Conservation (phyloP, 2,113 vertebrate species). For the Dendrocopos noguchii region DNA sequence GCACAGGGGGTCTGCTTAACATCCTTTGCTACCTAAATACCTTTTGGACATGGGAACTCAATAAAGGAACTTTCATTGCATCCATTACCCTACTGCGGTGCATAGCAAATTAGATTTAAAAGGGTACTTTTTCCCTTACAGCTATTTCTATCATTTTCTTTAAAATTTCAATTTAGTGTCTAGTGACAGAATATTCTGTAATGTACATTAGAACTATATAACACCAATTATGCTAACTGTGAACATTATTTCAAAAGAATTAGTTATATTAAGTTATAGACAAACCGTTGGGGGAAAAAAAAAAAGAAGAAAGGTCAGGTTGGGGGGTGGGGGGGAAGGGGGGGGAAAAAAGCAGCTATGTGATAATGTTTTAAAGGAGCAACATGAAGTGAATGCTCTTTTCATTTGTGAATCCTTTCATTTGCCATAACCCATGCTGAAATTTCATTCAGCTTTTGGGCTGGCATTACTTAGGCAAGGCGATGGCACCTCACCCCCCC, state of each 20-base stretch:
- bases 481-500: not conserved
- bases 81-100: constrained; percentile 93
- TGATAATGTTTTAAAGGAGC: constrained; percentile 65
- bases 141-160: constrained; percentile 91
- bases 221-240: constrained; percentile 87
- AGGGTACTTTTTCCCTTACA: constrained; percentile 88
- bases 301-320: constrained; percentile 73
- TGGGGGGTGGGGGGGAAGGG: not conserved
- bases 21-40: constrained; percentile 87
- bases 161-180: constrained; percentile 96
- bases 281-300: constrained; percentile 67
- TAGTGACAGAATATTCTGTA: constrained; percentile 87
- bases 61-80: constrained; percentile 86
- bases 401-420: constrained; percentile 50
- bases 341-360: constrained; percentile 11
- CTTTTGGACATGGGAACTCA: constrained; percentile 91
- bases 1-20: constrained; percentile 81
- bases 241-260: constrained; percentile 91
- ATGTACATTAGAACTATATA: constrained; percentile 88
- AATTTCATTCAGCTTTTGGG: constrained; percentile 11
- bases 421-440: constrained; percentile 50
- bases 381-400: constrained; percentile 63
- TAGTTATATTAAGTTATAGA: constrained; percentile 85
- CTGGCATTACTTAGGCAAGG: not conserved
- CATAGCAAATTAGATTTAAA: constrained; percentile 99